Evolutionary conservation across 2,797 vertebrate genomes (phyloP).

Genomic region (Megaceryle alcyon): DNA sequence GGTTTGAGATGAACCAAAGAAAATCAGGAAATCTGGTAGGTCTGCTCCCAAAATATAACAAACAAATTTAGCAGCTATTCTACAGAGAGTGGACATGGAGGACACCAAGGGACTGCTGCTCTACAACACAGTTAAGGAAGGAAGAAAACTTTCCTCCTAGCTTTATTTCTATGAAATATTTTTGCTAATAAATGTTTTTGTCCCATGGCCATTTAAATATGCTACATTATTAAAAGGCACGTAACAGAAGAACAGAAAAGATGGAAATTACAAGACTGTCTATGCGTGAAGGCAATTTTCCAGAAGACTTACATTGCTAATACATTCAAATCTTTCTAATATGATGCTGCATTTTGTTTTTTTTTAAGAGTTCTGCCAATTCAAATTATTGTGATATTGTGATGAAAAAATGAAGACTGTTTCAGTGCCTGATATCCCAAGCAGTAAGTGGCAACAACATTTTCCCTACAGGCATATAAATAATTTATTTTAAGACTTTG

Average conservation of each 20-base stretch:
- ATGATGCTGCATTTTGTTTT: background rate
- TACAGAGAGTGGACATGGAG: background rate
- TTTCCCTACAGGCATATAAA: background rate
- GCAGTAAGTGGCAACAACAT: background rate
- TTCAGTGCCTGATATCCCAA: background rate
- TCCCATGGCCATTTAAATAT: conserved; percentile 36
- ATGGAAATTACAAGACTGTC: conserved; percentile 31
- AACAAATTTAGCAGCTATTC: background rate
- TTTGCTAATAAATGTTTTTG: conserved; percentile 21
- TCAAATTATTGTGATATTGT: background rate
- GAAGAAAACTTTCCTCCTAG: background rate
- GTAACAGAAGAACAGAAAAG: background rate
- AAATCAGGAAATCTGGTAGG: background rate
- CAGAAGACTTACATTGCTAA: conserved; percentile 36
- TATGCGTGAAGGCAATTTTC: conserved; percentile 44
- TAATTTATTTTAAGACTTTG: background rate
- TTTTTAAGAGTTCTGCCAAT: background rate
- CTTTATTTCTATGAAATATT: background rate
- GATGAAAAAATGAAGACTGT: conserved; percentile 8
- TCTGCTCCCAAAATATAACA: background rate
- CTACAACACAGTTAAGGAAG: background rate
- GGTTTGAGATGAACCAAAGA: background rate
- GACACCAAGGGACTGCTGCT: background rate
- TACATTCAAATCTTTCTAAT: conserved; percentile 10
- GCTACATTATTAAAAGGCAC: conserved; percentile 16